Conservation (phyloP, 1,140 invertebrate genomes). For the Drosophila yakuba region DNA sequence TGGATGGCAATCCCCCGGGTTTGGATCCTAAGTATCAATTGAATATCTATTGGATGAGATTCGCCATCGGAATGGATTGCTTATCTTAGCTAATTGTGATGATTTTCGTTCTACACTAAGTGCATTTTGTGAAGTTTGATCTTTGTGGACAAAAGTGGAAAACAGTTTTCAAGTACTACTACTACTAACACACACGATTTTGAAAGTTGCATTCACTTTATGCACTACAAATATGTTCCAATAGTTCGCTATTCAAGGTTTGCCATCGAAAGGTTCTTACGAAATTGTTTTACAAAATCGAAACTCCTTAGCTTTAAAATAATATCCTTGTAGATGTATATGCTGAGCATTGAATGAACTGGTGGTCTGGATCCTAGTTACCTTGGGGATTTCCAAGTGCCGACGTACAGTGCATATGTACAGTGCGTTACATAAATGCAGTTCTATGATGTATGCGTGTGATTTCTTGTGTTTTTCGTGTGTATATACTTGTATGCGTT, state of each 20-base stretch:
- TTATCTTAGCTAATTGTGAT: neutral
- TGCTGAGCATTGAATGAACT: conserved; percentile 28
- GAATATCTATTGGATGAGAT: conserved; percentile 10
- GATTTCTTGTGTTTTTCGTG: conserved; percentile 2
- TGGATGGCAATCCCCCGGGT: conserved; percentile 26
- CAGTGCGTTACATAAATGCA: conserved; percentile 42
- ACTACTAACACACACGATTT: conserved; percentile 2
- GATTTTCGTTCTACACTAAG: conserved; percentile 1
- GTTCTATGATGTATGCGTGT: neutral
- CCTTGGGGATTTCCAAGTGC: conserved; percentile 15
- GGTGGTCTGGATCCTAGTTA: neutral
- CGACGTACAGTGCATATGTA: conserved; percentile 18
- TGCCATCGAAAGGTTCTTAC: conserved; percentile 6
- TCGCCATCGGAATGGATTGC: neutral
- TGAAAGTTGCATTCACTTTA: no score
- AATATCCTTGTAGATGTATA: conserved; percentile 12
- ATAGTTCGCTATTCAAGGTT: neutral
- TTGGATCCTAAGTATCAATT: neutral
- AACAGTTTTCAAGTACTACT: neutral
- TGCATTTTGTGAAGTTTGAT: no score
- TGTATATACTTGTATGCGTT: conserved; percentile 35
- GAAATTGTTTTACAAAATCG: conserved; percentile 32
- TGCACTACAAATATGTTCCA: neutral
- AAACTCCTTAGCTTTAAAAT: conserved; percentile 32
- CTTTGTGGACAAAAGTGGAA: no score